Percentiles rank a stretch among this genome's conserved stretches.
phyloP scores from a whole-genome alignment of 1,140 invertebrate genomes.

The Hetaerina americana region DNA sequence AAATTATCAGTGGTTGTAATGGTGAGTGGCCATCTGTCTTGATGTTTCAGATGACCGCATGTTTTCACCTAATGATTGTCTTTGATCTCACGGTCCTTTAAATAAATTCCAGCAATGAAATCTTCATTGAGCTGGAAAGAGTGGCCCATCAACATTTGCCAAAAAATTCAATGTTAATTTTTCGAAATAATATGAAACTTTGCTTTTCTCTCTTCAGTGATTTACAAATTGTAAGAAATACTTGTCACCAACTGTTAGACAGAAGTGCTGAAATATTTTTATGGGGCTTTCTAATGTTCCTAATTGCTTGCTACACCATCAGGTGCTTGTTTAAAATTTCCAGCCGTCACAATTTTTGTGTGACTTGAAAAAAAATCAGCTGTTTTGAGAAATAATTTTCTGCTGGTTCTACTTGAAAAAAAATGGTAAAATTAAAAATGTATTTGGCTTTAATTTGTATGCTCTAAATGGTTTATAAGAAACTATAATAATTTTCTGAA shows the following conservation, averaged over 20 bases:
- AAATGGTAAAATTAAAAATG: background rate
- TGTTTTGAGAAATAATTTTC: background rate
- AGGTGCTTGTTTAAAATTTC: too few relatives aligned
- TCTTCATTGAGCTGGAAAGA: background rate
- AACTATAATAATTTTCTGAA: background rate
- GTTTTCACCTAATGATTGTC: too few relatives aligned
- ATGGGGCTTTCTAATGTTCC: background rate
- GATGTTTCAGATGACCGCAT: too few relatives aligned
- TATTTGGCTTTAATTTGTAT: background rate
- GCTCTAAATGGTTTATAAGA: background rate
- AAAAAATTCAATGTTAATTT: background rate
- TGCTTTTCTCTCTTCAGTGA: background rate
- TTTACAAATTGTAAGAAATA: background rate
- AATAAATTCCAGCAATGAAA: background rate
- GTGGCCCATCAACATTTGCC: background rate
- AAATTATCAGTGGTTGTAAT: background rate
- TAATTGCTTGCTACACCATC: background rate
- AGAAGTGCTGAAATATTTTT: background rate
- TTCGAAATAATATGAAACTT: background rate
- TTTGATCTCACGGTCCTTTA: background rate
- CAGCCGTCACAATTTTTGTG: too few relatives aligned
- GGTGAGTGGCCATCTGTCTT: background rate
- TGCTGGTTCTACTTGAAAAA: background rate
- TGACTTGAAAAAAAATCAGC: background rate
- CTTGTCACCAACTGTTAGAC: background rate